These are phyloP conservation scores for Campopleginae sp. DNA, from an alignment of 2,888 invertebrate genomes.

Conservation along the genomic window DNA sequence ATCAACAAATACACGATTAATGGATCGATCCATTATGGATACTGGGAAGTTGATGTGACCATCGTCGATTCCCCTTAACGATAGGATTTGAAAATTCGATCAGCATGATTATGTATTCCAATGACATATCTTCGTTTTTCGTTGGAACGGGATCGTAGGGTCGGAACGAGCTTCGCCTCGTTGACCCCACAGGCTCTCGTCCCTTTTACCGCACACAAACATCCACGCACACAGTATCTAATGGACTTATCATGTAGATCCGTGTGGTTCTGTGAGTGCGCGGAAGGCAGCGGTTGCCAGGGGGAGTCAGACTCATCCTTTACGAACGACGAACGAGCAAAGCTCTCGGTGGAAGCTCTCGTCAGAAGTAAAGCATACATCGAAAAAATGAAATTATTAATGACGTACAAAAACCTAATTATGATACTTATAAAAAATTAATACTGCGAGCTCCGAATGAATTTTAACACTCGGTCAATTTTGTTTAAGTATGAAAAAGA, in stretches of 20 bases:
- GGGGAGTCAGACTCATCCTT: not conserved
- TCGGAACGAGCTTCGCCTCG: too few species aligned
- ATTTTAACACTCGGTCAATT: too few species aligned
- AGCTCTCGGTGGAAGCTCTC: not conserved
- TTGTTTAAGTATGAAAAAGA: too few species aligned
- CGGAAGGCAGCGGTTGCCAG: not conserved
- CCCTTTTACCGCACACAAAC: not conserved
- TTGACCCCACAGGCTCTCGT: too few species aligned
- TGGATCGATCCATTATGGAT: not conserved
- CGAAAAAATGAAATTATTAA: too few species aligned
- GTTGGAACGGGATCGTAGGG: not conserved
- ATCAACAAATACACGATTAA: not conserved
- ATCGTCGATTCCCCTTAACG: too few species aligned
- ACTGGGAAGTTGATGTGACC: too few species aligned
- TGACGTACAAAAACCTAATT: too few species aligned
- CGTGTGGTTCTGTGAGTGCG: not conserved
- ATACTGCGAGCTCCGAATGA: too few species aligned
- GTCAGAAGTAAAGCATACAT: too few species aligned
- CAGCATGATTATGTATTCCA: not conserved
- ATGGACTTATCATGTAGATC: constrained; percentile 23
- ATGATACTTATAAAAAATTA: too few species aligned
- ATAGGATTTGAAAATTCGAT: too few species aligned
- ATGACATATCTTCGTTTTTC: not conserved
- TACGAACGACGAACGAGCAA: not conserved
- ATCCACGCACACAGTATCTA: not conserved